Evolutionary conservation across 2,113 vertebrate genomes (phyloP), one percentile per base, ranked within the genome.

Genomic region (Labeo rohita): DNA sequence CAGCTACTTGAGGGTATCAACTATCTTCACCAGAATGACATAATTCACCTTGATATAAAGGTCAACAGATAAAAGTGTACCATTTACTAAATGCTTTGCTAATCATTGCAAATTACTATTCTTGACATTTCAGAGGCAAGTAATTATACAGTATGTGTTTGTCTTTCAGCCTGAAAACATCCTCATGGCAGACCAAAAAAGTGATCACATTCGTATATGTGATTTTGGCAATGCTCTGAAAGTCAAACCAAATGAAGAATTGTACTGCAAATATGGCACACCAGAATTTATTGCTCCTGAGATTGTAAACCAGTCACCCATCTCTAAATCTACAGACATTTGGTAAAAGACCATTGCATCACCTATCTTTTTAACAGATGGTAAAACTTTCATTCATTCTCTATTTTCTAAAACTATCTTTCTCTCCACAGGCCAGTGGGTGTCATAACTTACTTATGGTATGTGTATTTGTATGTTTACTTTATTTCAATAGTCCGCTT

Each of bases 41-140:
- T 99, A n/a, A 93, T 97, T 85, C 98, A 99, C 89, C 95, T 99
- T 10, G 98, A 99, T 77, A 93, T 99, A 61, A 99, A 99, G 97
- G 98, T 23, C 16, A 28, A 6, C 18, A 45, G 4, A 23, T 75
- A 9, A 83, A 18, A 70, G 2, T n/a, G 8, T 28, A 34, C 21
- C 21, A 54, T 49, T 15, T 28, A 73, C 18, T 39, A 10, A 21
- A 49, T 63, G 47, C 8, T 74, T 63, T 28, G 10, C 34, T 36
- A 68, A 68, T 68, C 2, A 68, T 36, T 36, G 6, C 1, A 72
- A 47, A 72, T 43, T 13, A 56, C 36, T 28, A 15, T 65, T 34
- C 36, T 75, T 50, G 45, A 49, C 13, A 28, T 76, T 54, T 77
- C 21, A 49, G 45, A 8, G 45, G 23, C 3, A 13, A 15, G 6